Percentiles rank a stretch among this genome's conserved stretches.
These are phyloP conservation scores for Mycalesis mineus DNA, from an alignment of 2,888 invertebrate genomes.

Conservation along the genomic window DNA sequence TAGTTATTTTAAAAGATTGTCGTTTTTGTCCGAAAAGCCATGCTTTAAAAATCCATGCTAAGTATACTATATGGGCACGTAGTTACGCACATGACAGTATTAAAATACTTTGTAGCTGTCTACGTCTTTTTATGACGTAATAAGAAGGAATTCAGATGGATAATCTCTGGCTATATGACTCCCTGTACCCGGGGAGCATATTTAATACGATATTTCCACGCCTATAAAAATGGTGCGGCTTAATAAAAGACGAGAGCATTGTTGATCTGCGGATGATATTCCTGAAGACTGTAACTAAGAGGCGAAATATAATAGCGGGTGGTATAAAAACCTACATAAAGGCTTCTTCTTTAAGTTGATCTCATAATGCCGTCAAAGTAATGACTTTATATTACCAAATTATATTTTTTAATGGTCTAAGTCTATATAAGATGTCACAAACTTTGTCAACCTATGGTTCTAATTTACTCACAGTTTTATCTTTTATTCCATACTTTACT, in stretches of 20 bases:
- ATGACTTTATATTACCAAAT: too few species aligned
- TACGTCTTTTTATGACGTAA: slow-evolving; percentile 57
- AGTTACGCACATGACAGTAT: not conserved
- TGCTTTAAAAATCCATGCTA: too few species aligned
- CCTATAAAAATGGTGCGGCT: slow-evolving; percentile 3
- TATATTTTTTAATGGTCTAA: too few species aligned
- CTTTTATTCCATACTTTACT: too few species aligned
- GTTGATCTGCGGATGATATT: slow-evolving; percentile 8
- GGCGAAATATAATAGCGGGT: not conserved
- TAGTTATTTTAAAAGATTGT: too few species aligned
- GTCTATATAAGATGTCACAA: too few species aligned
- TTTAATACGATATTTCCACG: slow-evolving; percentile 41
- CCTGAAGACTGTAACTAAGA: slow-evolving; percentile 1
- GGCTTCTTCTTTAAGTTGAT: not conserved
- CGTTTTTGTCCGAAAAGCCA: too few species aligned
- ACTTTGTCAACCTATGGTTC: too few species aligned
- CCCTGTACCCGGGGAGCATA: slow-evolving; percentile 49
- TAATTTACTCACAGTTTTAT: too few species aligned
- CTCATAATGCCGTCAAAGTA: not conserved
- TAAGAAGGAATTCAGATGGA: slow-evolving; percentile 59
- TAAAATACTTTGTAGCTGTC: slow-evolving; percentile 1
- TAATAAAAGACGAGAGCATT: slow-evolving; percentile 8
- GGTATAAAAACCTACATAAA: slow-evolving; percentile 6
- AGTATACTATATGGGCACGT: not conserved
- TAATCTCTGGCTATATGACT: slow-evolving; percentile 57